Conservation (phyloP, 2,797 vertebrate species). For the Chloroceryle amazona region DNA sequence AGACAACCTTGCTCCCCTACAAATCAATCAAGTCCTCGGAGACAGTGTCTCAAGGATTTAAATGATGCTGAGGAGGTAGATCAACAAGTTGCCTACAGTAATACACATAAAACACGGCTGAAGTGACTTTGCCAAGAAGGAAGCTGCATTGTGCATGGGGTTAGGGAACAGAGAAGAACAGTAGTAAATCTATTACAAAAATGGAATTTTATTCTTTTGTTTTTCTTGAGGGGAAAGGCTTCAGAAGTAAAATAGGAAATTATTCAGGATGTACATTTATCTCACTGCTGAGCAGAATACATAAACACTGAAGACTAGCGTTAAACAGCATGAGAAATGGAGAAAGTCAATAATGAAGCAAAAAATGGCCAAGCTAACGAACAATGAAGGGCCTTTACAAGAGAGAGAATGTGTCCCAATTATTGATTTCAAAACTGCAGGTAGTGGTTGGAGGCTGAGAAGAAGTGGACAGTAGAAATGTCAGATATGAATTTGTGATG, state of each 20-base stretch:
- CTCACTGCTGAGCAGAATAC: not conserved
- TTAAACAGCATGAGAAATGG: slow-evolving; percentile 17
- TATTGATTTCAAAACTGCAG: slow-evolving; percentile 18
- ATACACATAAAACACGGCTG: not conserved
- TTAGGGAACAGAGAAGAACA: not conserved
- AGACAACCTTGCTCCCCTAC: not conserved
- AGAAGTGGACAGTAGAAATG: slow-evolving; percentile 20
- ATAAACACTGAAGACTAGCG: not conserved
- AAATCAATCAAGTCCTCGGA: not conserved
- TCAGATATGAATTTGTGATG: slow-evolving; percentile 23
- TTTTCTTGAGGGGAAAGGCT: not conserved
- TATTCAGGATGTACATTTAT: not conserved
- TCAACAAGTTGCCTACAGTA: not conserved
- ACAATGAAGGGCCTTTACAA: not conserved
- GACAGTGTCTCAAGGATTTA: not conserved
- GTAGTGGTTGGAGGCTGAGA: not conserved
- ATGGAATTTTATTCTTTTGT: not conserved
- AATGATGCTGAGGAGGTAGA: not conserved
- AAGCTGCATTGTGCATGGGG: not conserved
- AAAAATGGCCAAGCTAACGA: not conserved
- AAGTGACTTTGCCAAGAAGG: not conserved
- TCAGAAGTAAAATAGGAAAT: not conserved
- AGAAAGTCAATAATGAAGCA: slow-evolving; percentile 10
- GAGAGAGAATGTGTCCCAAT: not conserved
- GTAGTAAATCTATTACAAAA: not conserved